Base-by-base conservation (phyloP, 2,888 invertebrate species). In the Thymelicus sylvestris region DNA sequence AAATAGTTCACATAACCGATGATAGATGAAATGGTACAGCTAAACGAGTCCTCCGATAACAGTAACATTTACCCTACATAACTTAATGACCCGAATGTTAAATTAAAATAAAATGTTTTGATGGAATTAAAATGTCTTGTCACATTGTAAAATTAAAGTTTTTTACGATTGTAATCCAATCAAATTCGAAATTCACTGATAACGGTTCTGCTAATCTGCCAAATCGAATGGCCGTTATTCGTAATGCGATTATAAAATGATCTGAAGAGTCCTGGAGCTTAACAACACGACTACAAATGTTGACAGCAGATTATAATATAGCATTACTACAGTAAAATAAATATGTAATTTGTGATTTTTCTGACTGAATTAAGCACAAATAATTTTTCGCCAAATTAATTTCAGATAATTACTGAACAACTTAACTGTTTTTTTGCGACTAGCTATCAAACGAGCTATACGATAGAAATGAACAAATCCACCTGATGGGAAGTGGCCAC, bases 301-400 rank as follows among this genome's bases (percentile, higher is more conserved):
- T 65, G 60, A 70, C 70, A 70, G 70, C 52, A 52, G 65, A 70
- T 69, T 69, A 64, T n/a, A 19, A 64, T n/a, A 19, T 63, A 5
- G 48, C 10, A 24, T 62, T 67, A 55, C 15, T 19, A n/a, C 10
- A 19, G 24, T 50, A 24, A 50, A 62, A 67, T 44, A 44, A 44
- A 44, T 12, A 44, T 44, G 31, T 57, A n/a, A 6, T 31, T 57
- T 13, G 7, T 57, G 5, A 12, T 57, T 57, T 55, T 24, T 19
- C 24, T 10, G 55, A 24, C 50, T 7, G n/a, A 50, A 50, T 15
- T 15, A 19, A 52, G 19, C 12, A 3, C 19, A 50, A 63, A 48
- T 8, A 15, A 47, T n/a, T 24, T 39, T 41, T 8, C 12, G 19
- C 39, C 6, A 41, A 19, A 13, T 19, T 67, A 6, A 59, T 59